Base-by-base conservation (phyloP, 1,140 invertebrate genomes). In the Pentalonia nigronervosa region DNA sequence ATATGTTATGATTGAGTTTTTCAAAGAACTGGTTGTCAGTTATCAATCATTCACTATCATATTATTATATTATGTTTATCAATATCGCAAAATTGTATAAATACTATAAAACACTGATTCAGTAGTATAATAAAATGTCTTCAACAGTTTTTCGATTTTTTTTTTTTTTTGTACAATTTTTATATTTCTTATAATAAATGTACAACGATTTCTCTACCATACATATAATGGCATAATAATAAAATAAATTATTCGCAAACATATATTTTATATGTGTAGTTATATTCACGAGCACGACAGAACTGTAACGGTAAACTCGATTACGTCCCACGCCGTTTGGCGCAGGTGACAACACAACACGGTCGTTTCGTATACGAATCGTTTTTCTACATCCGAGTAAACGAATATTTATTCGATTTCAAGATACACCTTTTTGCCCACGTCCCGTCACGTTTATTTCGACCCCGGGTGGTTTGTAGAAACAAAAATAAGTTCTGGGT, bases 301-400 rank as follows among this genome's bases (percentile, higher is more conserved):
- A 86, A 86, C 84, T 86, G 84, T 50, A 89, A 89, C 87, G 87
- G 87, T 89, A 53, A 89, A 89, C 48, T 53, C 48, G 48, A 36
- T 89, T 53, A 53, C 47, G 87, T n/a, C n/a, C 87, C 48, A 89
- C 48, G 87, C n/a, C n/a, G 20, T 53, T 89, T 89, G 87, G n/a
- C 87, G 50, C 87, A 36, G 87, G 48, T 53, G 48, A 89, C 48
- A 50, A 36, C 41, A 76, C 30, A 76, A 76, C 60, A 86, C 45
- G 36, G 41, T 86, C 45, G 47, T 89, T 53, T 89, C 17, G 20
- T 36, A 23, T 47, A 86, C 84, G 30, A 47, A 47, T 47, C 41
- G n/a, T 53, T 50, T 89, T 36, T 34, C 47, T 36, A 6, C 30
- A 87, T 87, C n/a, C n/a, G 0, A 23, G 17, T 50, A 34, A 53